Evolutionary conservation across 2,113 vertebrate genomes (phyloP).

Genomic region (Sialia sialis): DNA sequence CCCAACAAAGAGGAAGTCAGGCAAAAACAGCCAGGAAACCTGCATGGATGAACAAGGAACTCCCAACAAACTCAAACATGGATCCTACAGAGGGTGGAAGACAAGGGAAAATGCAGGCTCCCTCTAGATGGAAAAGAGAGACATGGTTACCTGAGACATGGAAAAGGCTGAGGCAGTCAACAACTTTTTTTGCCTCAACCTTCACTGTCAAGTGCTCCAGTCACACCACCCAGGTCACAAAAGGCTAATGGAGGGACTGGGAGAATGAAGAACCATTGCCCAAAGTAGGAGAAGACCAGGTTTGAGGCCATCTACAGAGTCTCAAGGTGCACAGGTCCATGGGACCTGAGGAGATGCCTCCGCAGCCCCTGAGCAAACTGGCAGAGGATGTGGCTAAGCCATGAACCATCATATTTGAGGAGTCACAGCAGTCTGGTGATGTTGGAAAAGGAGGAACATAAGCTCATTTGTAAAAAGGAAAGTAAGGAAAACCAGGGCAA

Average conservation of each 20-base stretch:
- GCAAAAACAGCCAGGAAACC: neutral
- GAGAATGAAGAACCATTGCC: neutral
- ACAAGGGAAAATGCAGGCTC: neutral
- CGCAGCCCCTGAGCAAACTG: rapidly evolving
- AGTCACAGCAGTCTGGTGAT: neutral
- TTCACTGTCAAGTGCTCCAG: neutral
- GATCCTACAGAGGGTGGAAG: neutral
- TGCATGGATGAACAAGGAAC: neutral
- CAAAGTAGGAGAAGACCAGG: neutral
- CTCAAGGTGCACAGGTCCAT: neutral
- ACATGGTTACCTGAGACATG: rapidly evolving
- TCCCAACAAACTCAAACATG: neutral
- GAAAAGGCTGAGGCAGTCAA: neutral
- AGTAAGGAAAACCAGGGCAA: neutral
- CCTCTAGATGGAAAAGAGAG: neutral
- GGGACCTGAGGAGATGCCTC: neutral
- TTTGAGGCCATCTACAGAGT: neutral
- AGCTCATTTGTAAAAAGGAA: neutral
- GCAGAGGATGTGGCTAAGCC: neutral
- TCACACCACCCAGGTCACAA: neutral
- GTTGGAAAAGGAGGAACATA: neutral
- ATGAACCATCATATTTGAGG: neutral
- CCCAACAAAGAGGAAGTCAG: neutral
- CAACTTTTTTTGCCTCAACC: neutral
- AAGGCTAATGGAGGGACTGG: neutral